A percentile compares a stretch with the other conserved stretches of the same genome.
phyloP scores from a whole-genome alignment of 2,113 vertebrate species.

The Tetraodon nigroviridis region DNA sequence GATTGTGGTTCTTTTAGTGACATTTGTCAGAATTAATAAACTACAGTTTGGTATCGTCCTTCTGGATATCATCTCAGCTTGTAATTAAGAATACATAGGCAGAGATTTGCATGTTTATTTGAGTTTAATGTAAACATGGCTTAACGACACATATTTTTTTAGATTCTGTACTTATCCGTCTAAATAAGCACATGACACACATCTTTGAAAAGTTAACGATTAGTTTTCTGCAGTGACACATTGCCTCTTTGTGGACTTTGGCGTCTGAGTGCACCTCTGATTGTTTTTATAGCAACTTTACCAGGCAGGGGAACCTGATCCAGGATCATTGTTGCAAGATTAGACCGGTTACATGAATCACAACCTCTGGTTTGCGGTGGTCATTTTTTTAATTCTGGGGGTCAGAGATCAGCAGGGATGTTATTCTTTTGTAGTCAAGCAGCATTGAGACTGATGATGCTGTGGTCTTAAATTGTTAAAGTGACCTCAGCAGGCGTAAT shows the following conservation, averaged over 20 bases:
- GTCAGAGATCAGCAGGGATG: slow-evolving; percentile 14
- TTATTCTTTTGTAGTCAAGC: slow-evolving; percentile 23
- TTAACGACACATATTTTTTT: too few relatives aligned
- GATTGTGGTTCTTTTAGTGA: too few relatives aligned
- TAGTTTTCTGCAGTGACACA: slow-evolving; percentile 1
- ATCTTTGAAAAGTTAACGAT: slow-evolving; percentile 46
- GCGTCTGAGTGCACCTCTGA: background rate
- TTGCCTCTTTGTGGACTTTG: slow-evolving; percentile 47
- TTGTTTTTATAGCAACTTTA: slow-evolving; percentile 9
- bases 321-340: background rate
- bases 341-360: background rate
- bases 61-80: too few relatives aligned
- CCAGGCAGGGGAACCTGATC: slow-evolving; percentile 17
- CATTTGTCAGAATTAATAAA: too few relatives aligned
- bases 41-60: too few relatives aligned
- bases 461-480: slow-evolving; percentile 24
- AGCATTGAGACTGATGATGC: slow-evolving; percentile 5
- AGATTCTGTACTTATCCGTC: background rate
- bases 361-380: background rate
- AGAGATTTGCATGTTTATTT: too few relatives aligned
- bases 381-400: slow-evolving; percentile 10
- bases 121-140: background rate
- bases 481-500: slow-evolving; percentile 8
- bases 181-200: background rate
- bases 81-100: too few relatives aligned